Percentiles rank a stretch among this genome's conserved stretches.
Conservation (phyloP, 2,797 vertebrate species). For the Gorsachius magnificus region DNA sequence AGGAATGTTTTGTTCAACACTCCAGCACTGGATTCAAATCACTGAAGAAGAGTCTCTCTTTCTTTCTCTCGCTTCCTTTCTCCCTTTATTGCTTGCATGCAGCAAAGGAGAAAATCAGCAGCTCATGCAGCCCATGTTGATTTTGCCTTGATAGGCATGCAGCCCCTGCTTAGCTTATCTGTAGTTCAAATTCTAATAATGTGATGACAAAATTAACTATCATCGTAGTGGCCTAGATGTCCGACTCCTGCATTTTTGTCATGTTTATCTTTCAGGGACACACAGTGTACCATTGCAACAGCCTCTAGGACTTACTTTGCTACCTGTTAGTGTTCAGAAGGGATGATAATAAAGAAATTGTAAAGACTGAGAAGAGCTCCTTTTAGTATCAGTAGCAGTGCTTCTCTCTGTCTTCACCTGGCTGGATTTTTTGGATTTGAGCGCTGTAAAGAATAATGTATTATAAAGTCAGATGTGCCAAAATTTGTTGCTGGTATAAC, state of each 20-base stretch:
- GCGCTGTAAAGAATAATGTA: not conserved
- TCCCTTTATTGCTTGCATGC: not conserved
- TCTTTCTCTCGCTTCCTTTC: not conserved
- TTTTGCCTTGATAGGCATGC: not conserved
- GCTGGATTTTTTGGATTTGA: not conserved
- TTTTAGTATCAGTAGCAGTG: not conserved
- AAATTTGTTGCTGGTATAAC: not conserved
- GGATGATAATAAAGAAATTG: not conserved
- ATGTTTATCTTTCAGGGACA: not conserved
- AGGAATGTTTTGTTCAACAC: not conserved
- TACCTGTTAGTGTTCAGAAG: constrained; percentile 8
- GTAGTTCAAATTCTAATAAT: not conserved
- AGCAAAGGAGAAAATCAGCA: constrained; percentile 47
- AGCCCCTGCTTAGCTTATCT: not conserved
- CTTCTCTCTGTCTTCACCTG: not conserved
- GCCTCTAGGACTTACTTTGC: not conserved
- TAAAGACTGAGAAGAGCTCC: not conserved
- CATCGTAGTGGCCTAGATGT: not conserved
- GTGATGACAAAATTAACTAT: not conserved
- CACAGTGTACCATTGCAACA: not conserved
- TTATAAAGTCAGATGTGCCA: not conserved
- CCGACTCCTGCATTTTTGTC: not conserved
- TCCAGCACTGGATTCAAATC: constrained; percentile 19
- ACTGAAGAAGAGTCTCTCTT: not conserved
- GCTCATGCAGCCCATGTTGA: not conserved